Percentiles rank a stretch among this genome's conserved stretches.
Evolutionary conservation across 2,113 vertebrate species (phyloP).

Genomic region (Dasyornis broadbenti): DNA sequence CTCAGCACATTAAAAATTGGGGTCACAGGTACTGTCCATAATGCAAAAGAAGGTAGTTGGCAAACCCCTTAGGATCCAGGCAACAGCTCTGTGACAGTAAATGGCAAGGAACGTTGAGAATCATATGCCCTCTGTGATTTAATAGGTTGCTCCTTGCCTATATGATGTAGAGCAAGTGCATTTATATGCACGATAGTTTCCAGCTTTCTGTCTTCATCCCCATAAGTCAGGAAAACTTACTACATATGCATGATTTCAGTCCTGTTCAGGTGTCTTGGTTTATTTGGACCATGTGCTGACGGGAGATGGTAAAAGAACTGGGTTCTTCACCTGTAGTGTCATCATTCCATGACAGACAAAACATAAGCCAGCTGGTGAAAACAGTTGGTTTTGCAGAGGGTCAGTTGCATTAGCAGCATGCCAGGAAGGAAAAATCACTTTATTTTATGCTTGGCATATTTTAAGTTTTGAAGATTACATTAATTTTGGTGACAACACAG

Average conservation of each 20-base stretch:
- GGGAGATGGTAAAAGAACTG: not conserved
- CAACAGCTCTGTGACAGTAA: not conserved
- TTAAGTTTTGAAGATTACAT: not conserved
- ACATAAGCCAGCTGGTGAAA: not conserved
- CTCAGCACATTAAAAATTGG: not conserved
- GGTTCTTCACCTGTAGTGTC: not conserved
- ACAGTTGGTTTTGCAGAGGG: not conserved
- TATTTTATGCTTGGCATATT: not conserved
- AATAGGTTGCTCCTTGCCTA: not conserved
- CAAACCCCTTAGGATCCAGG: not conserved
- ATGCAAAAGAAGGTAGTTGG: not conserved
- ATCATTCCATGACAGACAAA: not conserved
- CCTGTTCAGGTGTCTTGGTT: not conserved
- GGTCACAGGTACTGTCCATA: not conserved
- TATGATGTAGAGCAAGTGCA: not conserved
- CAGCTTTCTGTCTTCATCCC: not conserved
- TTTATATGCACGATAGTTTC: not conserved
- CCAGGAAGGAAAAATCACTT: not conserved
- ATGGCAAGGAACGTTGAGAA: not conserved
- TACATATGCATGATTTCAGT: not conserved
- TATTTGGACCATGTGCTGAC: not conserved
- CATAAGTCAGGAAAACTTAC: not conserved
- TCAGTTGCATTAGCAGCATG: not conserved
- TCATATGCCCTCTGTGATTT: not conserved
- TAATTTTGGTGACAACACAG: not conserved